A percentile compares a stretch with the other conserved stretches of the same genome.
Conservation (phyloP, 2,113 vertebrate species). For the Benitochromis conjunctus region DNA sequence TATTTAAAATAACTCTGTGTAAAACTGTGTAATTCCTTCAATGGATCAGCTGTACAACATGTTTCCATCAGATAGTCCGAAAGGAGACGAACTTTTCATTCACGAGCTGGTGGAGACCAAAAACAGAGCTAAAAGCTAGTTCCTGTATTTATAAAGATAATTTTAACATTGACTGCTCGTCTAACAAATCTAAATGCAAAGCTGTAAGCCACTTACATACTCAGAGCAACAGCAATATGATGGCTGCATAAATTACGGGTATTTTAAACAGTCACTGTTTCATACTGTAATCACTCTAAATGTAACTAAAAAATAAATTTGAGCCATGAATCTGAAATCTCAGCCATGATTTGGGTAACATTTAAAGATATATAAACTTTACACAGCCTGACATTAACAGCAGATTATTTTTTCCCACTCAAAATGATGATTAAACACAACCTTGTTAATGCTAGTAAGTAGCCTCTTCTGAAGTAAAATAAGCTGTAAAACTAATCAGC, state of each 20-base stretch:
- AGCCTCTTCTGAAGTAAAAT: background rate
- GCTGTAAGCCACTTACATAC: background rate
- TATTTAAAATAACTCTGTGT: background rate
- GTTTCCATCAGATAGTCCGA: background rate
- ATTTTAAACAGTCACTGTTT: background rate
- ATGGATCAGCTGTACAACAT: background rate
- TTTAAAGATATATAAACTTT: background rate
- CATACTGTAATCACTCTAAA: background rate
- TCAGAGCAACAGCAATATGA: fast-evolving
- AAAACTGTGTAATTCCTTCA: background rate
- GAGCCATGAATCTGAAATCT: background rate
- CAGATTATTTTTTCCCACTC: fast-evolving
- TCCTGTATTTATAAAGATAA: background rate
- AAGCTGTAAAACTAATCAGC: background rate
- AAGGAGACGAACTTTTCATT: background rate
- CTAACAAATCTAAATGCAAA: background rate
- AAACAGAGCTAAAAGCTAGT: background rate
- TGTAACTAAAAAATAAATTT: fast-evolving
- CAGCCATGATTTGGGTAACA: fast-evolving
- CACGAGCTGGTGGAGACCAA: background rate
- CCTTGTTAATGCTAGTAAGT: fast-evolving
- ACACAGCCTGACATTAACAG: background rate
- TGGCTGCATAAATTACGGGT: background rate
- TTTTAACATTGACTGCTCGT: background rate
- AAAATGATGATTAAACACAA: background rate